phyloP scores from a whole-genome alignment of 2,113 vertebrate genomes.

The Chaetorhynchus papuensis region DNA sequence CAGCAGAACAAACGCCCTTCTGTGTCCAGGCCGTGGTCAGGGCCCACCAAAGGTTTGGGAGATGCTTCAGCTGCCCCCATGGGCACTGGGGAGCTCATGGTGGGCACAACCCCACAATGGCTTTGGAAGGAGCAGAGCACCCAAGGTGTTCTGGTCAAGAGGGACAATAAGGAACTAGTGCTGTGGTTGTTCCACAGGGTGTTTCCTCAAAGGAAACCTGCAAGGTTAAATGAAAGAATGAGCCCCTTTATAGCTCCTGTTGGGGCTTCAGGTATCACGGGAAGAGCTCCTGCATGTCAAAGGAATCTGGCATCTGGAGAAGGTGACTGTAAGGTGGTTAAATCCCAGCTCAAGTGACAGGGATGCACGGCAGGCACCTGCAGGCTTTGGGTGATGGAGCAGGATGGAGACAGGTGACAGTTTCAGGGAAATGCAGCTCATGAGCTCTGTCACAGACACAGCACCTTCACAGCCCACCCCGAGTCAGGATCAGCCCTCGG shows the following conservation, averaged over 20 bases:
- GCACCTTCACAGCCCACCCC: not conserved
- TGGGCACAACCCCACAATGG: accelerated
- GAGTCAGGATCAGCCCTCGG: not conserved
- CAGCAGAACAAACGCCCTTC: not conserved
- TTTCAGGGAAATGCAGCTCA: not conserved
- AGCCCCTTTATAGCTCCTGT: not conserved
- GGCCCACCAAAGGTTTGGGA: not conserved
- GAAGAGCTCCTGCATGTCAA: accelerated
- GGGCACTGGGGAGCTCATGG: not conserved
- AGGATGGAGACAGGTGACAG: not conserved
- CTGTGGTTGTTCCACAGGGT: not conserved
- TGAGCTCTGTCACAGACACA: not conserved
- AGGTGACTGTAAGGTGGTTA: accelerated
- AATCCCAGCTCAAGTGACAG: not conserved
- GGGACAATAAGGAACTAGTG: not conserved
- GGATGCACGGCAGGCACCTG: accelerated
- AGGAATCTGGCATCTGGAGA: not conserved
- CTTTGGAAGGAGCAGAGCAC: not conserved
- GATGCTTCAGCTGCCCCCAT: not conserved
- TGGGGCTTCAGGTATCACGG: accelerated
- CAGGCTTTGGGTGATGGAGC: not conserved
- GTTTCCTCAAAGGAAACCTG: not conserved
- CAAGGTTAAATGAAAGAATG: not conserved
- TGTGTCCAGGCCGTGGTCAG: not conserved
- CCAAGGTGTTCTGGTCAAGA: not conserved